Percentiles rank a stretch among this genome's conserved stretches.
phyloP scores from a whole-genome alignment of 35 echinoderm and acorn worm species.

The Apostichopus californicus region DNA sequence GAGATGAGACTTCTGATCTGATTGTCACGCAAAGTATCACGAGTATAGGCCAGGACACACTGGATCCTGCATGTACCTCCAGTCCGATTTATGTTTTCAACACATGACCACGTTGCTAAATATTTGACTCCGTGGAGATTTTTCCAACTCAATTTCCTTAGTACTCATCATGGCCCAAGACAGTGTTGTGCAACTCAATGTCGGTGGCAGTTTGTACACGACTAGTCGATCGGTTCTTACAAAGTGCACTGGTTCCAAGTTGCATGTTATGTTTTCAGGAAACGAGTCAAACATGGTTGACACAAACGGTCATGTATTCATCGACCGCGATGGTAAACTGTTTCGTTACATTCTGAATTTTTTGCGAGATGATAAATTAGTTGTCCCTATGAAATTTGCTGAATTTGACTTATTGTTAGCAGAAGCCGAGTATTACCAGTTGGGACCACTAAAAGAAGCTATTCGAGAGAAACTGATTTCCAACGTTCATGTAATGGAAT shows the following conservation, averaged over 20 bases:
- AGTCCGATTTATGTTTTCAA: too few relatives aligned
- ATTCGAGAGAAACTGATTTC: too few relatives aligned
- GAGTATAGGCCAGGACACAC: too few relatives aligned
- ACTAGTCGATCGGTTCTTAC: slow-evolving; percentile 17
- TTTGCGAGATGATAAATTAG: background rate
- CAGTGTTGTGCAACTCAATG: background rate
- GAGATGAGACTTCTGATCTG: too few relatives aligned
- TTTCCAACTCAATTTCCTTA: too few relatives aligned
- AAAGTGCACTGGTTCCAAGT: background rate
- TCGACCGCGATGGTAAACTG: slow-evolving; percentile 1
- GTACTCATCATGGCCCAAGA: too few relatives aligned
- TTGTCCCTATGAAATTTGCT: background rate
- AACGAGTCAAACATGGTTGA: background rate
- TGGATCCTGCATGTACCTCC: too few relatives aligned
- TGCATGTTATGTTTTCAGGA: slow-evolving; percentile 39
- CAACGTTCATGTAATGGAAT: too few relatives aligned
- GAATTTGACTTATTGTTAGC: background rate
- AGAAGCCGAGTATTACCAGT: slow-evolving; percentile 25
- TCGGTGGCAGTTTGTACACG: background rate
- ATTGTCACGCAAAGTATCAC: too few relatives aligned
- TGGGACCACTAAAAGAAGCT: too few relatives aligned
- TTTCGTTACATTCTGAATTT: slow-evolving; percentile 49
- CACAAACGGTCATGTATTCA: background rate
- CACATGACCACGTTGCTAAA: too few relatives aligned
- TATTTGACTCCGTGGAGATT: too few relatives aligned